These are phyloP conservation scores for Yasuhikotakia modesta DNA, from an alignment of 2,797 vertebrate genomes.

Conservation along the genomic window DNA sequence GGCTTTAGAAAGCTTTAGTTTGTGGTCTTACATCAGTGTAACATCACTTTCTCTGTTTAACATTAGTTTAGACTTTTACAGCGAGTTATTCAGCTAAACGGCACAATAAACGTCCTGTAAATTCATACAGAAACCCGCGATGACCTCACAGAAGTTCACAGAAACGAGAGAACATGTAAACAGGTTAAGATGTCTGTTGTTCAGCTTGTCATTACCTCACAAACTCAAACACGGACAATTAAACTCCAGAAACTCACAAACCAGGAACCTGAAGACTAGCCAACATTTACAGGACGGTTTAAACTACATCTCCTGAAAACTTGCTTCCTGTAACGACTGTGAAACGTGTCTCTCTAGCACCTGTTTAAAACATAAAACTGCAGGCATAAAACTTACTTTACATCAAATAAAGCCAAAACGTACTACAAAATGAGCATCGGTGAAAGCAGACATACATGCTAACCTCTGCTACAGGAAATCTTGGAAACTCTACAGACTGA, in stretches of 20 bases:
- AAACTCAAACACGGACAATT: conserved; percentile 17
- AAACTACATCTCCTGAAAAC: conserved; percentile 9
- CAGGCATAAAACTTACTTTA: too few species aligned
- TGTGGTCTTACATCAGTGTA: conserved; percentile 3
- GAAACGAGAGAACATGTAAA: conserved; percentile 20
- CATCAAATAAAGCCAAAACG: too few species aligned
- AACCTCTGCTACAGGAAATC: too few species aligned
- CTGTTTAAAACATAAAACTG: too few species aligned
- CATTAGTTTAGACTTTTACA: not conserved
- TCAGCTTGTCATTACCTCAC: conserved; percentile 25
- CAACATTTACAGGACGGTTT: conserved; percentile 1
- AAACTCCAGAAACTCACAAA: conserved; percentile 1
- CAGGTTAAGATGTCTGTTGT: conserved; percentile 13
- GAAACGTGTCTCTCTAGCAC: too few species aligned
- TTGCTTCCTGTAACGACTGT: not conserved
- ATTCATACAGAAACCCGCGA: conserved; percentile 3
- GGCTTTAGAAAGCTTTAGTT: not conserved
- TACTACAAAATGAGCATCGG: too few species aligned
- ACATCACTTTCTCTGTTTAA: not conserved
- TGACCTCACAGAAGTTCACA: conserved; percentile 4
- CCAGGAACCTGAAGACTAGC: conserved; percentile 2
- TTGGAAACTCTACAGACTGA: not conserved
- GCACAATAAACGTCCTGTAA: conserved; percentile 7
- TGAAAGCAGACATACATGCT: too few species aligned
- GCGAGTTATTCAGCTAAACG: not conserved